Base-by-base conservation (phyloP, 2,888 invertebrate species). In the Heliconius charithonia region DNA sequence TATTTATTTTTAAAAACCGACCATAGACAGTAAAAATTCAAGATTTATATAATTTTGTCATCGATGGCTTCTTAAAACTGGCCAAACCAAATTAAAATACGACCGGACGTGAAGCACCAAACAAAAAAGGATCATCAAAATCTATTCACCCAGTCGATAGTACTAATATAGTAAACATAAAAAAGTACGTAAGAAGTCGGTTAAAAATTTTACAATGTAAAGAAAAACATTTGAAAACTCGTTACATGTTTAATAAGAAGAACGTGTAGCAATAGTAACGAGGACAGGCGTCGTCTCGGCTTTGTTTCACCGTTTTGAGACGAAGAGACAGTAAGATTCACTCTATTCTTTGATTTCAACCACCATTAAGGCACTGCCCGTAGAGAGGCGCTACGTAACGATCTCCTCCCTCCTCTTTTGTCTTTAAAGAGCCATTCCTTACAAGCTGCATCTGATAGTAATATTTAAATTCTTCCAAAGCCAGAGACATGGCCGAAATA, bases 341-440 rank as follows among this genome's bases (percentile, higher is more conserved):
- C 25, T 69, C 69, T 37, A 69, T 69, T 69, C 69, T 69, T 41
- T 69, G 69, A 69, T 69, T 69, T 69, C 69, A 69, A 41, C 41
- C 69, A 69, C 69, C 69, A 69, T 69, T 45, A 69, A 25, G 41
- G 13, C 69, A 25, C 41, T 16, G 69, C 25, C 37, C 25, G 37
- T 41, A 16, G 67, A 69, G 37, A 37, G 37, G 6, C 41, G 25
- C 25, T 69, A 45, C 41, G 41, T 69, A 45, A 69, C 69, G 25
- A 41, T 41, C 69, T 9, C 22, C 67, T 41, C 69, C 19, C 22
- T 41, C 67, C 67, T 37, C 69, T 69, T 69, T 69, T 69, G 69
- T 69, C 25, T 69, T 41, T n/a, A 69, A 69, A 67, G 25, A 41
- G 25, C 41, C 41, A 69, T 69, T 69, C 25, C 41, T 25, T 41